phyloP scores from a whole-genome alignment of 2,797 vertebrate species.

The Enteromius paludinosus region DNA sequence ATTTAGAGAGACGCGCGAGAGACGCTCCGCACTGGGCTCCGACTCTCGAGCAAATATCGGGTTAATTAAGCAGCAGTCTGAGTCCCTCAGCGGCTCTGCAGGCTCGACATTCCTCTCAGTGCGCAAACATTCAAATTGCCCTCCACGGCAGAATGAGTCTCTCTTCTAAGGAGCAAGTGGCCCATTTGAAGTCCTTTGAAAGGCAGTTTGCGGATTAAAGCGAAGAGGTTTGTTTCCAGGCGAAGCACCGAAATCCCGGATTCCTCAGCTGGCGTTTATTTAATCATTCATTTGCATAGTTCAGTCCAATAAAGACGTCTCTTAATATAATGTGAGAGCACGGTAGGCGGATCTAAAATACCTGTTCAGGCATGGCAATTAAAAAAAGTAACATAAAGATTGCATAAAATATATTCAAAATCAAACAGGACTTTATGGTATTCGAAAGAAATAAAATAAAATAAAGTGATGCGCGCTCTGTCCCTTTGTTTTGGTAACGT shows the following conservation, averaged over 20 bases:
- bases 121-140: conserved; percentile 47
- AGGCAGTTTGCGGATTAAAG: conserved; percentile 19
- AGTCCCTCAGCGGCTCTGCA: conserved; percentile 37
- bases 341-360: neutral
- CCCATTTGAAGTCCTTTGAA: conserved; percentile 49
- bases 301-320: neutral
- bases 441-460: neutral
- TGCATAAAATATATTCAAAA: neutral
- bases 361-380: neutral
- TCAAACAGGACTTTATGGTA: neutral
- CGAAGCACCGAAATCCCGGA: conserved; percentile 21
- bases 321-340: conserved; percentile 7
- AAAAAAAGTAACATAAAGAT: neutral
- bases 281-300: neutral
- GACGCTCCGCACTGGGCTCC: conserved; percentile 73
- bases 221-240: conserved; percentile 12
- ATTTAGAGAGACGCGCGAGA: conserved; percentile 75
- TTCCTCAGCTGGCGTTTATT: conserved; percentile 9
- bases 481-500: conserved; percentile 2
- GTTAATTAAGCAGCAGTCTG: conserved; percentile 11
- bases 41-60: conserved; percentile 53
- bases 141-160: conserved; percentile 40
- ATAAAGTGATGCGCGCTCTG: neutral
- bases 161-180: conserved; percentile 29
- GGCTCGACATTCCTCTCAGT: conserved; percentile 42